Conservation (phyloP, 1,140 invertebrate species). For the Bilobella aurantiaca region DNA sequence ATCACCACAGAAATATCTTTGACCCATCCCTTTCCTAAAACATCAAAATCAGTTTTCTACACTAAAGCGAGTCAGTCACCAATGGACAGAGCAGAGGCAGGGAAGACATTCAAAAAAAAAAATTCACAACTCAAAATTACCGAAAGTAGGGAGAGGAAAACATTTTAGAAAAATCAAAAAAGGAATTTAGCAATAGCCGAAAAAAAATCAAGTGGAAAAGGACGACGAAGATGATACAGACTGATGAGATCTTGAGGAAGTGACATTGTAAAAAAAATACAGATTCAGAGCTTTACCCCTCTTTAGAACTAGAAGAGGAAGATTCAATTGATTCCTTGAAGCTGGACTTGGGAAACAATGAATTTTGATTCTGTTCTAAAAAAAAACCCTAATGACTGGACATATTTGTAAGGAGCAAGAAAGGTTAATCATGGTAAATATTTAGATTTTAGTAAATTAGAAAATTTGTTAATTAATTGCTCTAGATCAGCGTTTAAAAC, state of each 20-base stretch:
- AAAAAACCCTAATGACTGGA: too few relatives aligned
- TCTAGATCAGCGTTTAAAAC: too few relatives aligned
- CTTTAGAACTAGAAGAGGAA: background rate
- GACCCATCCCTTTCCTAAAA: background rate
- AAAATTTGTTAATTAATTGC: background rate
- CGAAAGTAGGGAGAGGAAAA: background rate
- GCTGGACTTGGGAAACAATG: conserved; percentile 6
- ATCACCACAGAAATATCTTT: background rate
- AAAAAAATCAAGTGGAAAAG: too few relatives aligned
- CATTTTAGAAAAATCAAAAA: background rate
- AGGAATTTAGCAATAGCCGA: background rate
- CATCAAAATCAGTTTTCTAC: background rate
- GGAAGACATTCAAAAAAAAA: too few relatives aligned
- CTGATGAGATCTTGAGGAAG: background rate
- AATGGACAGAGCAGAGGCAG: too few relatives aligned
- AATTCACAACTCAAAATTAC: background rate
- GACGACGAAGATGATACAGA: background rate
- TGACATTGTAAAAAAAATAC: background rate
- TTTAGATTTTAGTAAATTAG: too few relatives aligned
- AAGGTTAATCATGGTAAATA: too few relatives aligned
- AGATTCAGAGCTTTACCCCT: background rate
- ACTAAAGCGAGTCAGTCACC: too few relatives aligned
- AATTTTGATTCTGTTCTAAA: too few relatives aligned
- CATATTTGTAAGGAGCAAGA: too few relatives aligned
- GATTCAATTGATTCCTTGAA: background rate